Evolutionary conservation across 1,140 invertebrate species (phyloP).

Genomic region (Lordiphosa collinella): DNA sequence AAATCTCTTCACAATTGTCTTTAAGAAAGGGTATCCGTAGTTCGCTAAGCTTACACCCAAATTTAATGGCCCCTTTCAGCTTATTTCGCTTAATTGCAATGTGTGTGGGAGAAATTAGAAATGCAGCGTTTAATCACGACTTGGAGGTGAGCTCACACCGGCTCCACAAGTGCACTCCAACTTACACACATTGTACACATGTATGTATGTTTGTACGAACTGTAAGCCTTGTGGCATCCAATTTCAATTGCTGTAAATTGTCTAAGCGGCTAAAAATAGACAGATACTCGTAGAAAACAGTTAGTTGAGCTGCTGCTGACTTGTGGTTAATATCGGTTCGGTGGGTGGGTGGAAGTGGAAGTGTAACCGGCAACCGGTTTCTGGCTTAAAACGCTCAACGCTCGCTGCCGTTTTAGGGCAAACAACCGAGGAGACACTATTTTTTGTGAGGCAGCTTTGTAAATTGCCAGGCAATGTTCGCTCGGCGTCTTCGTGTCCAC

Average conservation of each 20-base stretch:
- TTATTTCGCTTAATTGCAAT: slow-evolving; percentile 3
- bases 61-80: not conserved
- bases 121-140: slow-evolving; percentile 9
- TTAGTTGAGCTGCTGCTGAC: slow-evolving; percentile 4
- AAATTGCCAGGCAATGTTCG: slow-evolving; percentile 5
- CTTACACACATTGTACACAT: not conserved
- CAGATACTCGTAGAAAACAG: slow-evolving; percentile 1
- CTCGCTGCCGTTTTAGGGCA: slow-evolving; percentile 57
- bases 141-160: slow-evolving; percentile 3
- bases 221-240: too few species aligned
- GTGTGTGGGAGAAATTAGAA: slow-evolving; percentile 8
- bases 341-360: slow-evolving; percentile 19
- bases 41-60: too few species aligned
- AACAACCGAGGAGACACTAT: slow-evolving; percentile 18
- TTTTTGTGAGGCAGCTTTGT: slow-evolving; percentile 8
- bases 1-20: too few species aligned
- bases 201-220: too few species aligned
- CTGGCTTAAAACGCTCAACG: slow-evolving; percentile 20
- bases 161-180: not conserved
- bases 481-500: slow-evolving; percentile 4
- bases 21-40: too few species aligned
- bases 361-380: slow-evolving; percentile 45
- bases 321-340: not conserved
- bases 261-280: slow-evolving; percentile 8
- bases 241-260: not conserved